Base-by-base conservation (phyloP, 2,113 vertebrate species). In the Hepsetus odoe region DNA sequence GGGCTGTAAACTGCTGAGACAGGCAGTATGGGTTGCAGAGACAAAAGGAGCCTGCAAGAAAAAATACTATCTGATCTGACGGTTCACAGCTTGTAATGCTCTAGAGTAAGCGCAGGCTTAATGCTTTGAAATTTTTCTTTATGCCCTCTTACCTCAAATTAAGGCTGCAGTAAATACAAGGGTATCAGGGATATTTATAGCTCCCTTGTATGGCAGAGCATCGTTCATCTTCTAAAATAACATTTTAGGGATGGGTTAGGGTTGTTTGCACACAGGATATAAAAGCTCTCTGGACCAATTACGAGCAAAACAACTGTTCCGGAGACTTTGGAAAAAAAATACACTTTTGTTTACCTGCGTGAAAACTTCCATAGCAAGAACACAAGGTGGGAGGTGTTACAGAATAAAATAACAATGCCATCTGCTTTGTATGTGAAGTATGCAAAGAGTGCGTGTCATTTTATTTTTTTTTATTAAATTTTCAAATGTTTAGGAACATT, bases 51-150 rank as follows among this genome's bases (percentile, higher is more conserved):
- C 73, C 55, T 82, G 84, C 83, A 83, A 77, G 86, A 90, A 90
- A 92, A 92, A 88, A 89, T 89, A 85, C 88, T 86, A 61, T 78
- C 83, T 89, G 90, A 90, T 78, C 83, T 89, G 90, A 90, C 89
- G 88, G 87, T 87, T 90, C 88, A 88, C 90, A 91, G 85, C 83
- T 68, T 84, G 88, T 85, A 88, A 91, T 90, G 88, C 66, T 79
- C 67, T 28, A 30, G 42, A 71, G 56, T 53, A 44, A 72, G 46
- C 58, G 32, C 24, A 8, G 22, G 22, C 26, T 72, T 44, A 61
- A 42, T 38, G 67, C 76, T 71, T n/a, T 32, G 16, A 58, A 69
- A 46, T 32, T 38, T 30, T 53, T 24, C 40, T 51, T 68, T 46
- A 69, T 10, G 65, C 38, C 44, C 28, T 6, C 10, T 44, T 22